Base-by-base conservation (phyloP, 2,113 vertebrate genomes). In the Thomomys bottae region DNA sequence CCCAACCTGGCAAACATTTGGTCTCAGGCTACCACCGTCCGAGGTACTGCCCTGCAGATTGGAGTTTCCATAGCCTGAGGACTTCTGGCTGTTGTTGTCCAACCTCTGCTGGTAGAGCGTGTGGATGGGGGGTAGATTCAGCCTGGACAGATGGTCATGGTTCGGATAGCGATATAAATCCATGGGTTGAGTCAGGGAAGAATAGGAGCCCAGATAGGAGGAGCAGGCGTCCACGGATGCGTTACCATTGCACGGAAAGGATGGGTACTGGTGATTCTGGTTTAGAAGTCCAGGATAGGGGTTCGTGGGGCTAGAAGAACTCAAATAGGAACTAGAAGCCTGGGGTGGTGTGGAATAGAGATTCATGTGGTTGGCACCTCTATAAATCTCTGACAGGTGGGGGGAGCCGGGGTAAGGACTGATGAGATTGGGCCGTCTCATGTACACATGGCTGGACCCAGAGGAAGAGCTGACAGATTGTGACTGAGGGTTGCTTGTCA, bases 161-260 rank as follows among this genome's bases (percentile, higher is more conserved):
- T 96, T 98, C 94, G 98, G 98, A 95, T 98, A 98, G 84, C 96
- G 97, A 79, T 99, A 99, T 30, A 99, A 95, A 86, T 99, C 98
- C 94, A 98, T 63, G 83, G 98, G 98, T 96, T 99, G 99, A 97
- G 98, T 96, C 94, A 98, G 98, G 77, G 98, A 93, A 91, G 98
- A 94, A 93, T 98, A 99, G 94, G 98, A 98, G 34, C 95, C 92
- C 93, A 98, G 82, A 63, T 97, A 98, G 30, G 98, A 96, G 94
- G 98, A 96, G 87, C 98, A 98, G 95, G 95, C 99, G 87, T 99
- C 98, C 95, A 98, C 83, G 6, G 98, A 92, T 94, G 98, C 93
- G 87, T 97, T 98, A 90, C 99, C 99, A 86, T 99, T 99, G 97
- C 98, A 99, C 84, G 98, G 99, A 93, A 99, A 99, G 40, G 98